A percentile compares a stretch with the other conserved stretches of the same genome.
Evolutionary conservation across 2,113 vertebrate species (phyloP).

Genomic region (Phocoena sinus): DNA sequence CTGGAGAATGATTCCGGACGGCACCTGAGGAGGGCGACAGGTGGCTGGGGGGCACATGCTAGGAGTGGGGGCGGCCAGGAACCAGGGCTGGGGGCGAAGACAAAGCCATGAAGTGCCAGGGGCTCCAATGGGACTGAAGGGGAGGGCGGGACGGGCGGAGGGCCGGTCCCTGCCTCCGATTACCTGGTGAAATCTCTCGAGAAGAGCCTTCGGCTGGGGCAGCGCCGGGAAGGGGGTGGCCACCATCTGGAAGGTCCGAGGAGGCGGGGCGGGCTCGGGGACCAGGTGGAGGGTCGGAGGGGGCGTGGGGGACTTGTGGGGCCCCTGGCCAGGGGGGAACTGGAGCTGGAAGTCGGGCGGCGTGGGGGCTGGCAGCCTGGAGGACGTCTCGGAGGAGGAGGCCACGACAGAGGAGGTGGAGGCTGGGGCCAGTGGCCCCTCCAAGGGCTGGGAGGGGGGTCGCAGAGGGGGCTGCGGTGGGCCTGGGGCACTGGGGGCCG

Average conservation of each 20-base stretch:
- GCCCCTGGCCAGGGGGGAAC: constrained; percentile 75
- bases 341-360: constrained; percentile 82
- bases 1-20: constrained; percentile 87
- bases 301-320: constrained; percentile 80
- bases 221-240: constrained; percentile 86
- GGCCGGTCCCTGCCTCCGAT: background rate
- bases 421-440: constrained; percentile 46
- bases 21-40: constrained; percentile 79
- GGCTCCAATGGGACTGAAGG: background rate
- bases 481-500: constrained; percentile 72
- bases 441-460: constrained; percentile 43
- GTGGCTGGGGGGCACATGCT: background rate
- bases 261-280: constrained; percentile 78
- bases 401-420: constrained; percentile 41
- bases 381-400: constrained; percentile 10
- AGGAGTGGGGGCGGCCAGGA: background rate
- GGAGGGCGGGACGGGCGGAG: fast-evolving
- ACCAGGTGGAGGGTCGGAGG: constrained; percentile 81
- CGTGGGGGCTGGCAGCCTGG: constrained; percentile 53
- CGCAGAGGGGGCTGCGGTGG: constrained; percentile 80
- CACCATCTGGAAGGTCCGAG: constrained; percentile 88
- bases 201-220: constrained; percentile 87
- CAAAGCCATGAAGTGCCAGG: background rate
- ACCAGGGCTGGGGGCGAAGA: background rate
- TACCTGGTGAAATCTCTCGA: constrained; percentile 94